Conservation (phyloP, 2,113 vertebrate species). For the Odontophorus gujanensis region DNA sequence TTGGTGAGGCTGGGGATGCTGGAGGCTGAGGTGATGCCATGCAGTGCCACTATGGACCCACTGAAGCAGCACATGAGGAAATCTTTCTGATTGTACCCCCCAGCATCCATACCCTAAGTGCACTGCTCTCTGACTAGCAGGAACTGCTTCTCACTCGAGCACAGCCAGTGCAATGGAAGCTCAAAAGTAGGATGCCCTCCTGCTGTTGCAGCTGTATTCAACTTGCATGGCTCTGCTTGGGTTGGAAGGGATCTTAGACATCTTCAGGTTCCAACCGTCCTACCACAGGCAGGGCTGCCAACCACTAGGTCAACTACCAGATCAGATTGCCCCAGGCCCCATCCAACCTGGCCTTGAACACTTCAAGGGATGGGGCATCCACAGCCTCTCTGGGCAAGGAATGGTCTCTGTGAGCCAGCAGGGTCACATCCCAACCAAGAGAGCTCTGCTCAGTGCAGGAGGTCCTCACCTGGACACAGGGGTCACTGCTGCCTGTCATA, state of each 20-base stretch:
- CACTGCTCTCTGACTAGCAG: neutral
- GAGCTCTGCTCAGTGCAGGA: neutral
- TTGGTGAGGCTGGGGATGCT: no score
- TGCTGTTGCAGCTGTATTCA: neutral
- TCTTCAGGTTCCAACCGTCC: no score
- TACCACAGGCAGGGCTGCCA: no score
- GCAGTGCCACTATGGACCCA: no score
- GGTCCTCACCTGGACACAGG: no score
- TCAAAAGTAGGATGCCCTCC: neutral
- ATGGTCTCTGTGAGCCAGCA: accelerated
- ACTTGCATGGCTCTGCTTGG: no score
- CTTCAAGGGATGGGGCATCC: no score
- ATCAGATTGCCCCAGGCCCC: no score
- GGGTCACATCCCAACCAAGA: neutral
- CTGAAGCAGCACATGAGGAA: neutral
- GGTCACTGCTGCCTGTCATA: neutral
- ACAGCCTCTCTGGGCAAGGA: neutral
- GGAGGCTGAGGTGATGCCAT: no score
- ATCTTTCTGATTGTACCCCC: neutral
- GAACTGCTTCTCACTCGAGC: neutral
- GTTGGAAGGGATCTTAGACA: no score
- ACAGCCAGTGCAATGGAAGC: neutral
- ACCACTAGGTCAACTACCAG: no score
- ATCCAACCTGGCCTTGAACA: no score
- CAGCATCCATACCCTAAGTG: neutral